Evolutionary conservation across 2,797 vertebrate genomes (phyloP).

Genomic region (Acipenser ruthenus): DNA sequence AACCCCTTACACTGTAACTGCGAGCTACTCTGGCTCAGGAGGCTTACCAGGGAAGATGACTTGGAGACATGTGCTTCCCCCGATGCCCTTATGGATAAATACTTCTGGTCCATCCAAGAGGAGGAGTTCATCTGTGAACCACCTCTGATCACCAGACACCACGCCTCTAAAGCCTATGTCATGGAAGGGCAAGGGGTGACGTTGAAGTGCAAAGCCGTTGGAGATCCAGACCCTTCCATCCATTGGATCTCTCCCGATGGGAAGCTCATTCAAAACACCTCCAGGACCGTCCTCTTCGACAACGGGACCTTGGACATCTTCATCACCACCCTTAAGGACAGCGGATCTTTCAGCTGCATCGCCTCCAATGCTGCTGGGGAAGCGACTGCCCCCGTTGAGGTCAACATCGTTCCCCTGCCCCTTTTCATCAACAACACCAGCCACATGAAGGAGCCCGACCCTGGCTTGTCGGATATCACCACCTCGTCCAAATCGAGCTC

Average conservation of each 20-base stretch:
- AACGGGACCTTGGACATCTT: slow-evolving; percentile 86
- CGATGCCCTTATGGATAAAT: slow-evolving; percentile 80
- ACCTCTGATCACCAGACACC: slow-evolving; percentile 78
- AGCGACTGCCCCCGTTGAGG: slow-evolving; percentile 72
- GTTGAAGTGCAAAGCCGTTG: slow-evolving; percentile 79
- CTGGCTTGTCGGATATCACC: slow-evolving; percentile 82
- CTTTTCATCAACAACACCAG: slow-evolving; percentile 74
- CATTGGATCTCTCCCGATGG: slow-evolving; percentile 88
- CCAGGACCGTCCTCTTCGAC: slow-evolving; percentile 68
- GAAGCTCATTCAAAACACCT: slow-evolving; percentile 81
- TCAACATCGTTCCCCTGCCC: slow-evolving; percentile 81
- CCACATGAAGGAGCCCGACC: slow-evolving; percentile 72
- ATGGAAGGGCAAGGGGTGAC: slow-evolving; percentile 83
- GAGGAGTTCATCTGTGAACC: slow-evolving; percentile 87
- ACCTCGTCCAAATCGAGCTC: slow-evolving; percentile 75
- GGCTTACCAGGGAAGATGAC: slow-evolving; percentile 76
- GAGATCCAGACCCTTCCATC: slow-evolving; percentile 79
- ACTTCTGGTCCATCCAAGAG: slow-evolving; percentile 91
- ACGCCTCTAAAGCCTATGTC: slow-evolving; percentile 62
- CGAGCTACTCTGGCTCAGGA: slow-evolving; percentile 83
- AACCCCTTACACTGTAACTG: slow-evolving; percentile 94
- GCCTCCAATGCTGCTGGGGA: slow-evolving; percentile 92
- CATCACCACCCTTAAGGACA: slow-evolving; percentile 85
- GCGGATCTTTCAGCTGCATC: slow-evolving; percentile 83
- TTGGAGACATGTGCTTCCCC: slow-evolving; percentile 90